These are phyloP conservation scores for Hylaeus anthracinus DNA, from an alignment of 1,140 invertebrate genomes.

Conservation along the genomic window DNA sequence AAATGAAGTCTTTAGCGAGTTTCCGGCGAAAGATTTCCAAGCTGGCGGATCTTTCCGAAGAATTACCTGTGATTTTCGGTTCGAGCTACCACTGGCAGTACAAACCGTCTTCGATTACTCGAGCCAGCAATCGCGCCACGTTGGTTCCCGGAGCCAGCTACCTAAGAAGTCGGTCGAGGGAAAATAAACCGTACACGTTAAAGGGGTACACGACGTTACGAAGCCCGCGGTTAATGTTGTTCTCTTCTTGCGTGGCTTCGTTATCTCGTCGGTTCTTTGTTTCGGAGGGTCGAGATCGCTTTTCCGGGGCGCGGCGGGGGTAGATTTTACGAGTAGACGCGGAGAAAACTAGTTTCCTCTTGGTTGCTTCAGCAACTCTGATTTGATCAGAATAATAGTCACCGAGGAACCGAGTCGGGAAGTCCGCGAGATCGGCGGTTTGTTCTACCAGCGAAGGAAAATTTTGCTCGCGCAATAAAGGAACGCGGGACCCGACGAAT, in stretches of 20 bases:
- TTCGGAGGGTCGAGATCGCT: constrained; percentile 12
- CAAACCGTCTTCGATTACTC: constrained; percentile 54
- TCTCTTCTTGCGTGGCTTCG: constrained; percentile 10
- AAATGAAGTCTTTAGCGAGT: background rate
- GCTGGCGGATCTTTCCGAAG: background rate
- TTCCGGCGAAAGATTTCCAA: background rate
- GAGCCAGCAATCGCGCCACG: background rate
- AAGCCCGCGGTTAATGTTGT: constrained; percentile 8
- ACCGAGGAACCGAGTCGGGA: background rate
- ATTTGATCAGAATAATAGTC: constrained; percentile 34
- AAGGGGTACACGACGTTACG: constrained; percentile 2
- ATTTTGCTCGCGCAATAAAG: constrained; percentile 17
- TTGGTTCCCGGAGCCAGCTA: too few species aligned
- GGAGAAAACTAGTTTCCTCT: constrained; percentile 20
- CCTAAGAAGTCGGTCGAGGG: background rate
- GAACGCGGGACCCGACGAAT: background rate
- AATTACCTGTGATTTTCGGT: constrained; percentile 58
- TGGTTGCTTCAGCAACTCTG: constrained; percentile 22
- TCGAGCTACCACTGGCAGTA: constrained; percentile 48
- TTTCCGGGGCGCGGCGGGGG: background rate
- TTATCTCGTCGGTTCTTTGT: constrained; percentile 9
- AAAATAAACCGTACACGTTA: constrained; percentile 16
- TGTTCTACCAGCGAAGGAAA: background rate
- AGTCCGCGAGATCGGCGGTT: background rate
- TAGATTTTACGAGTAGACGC: constrained; percentile 24